A percentile compares a stretch with the other conserved stretches of the same genome.
phyloP scores from a whole-genome alignment of 37 sponge, comb jelly and placozoan species.

The Aplysina aerophoba region DNA sequence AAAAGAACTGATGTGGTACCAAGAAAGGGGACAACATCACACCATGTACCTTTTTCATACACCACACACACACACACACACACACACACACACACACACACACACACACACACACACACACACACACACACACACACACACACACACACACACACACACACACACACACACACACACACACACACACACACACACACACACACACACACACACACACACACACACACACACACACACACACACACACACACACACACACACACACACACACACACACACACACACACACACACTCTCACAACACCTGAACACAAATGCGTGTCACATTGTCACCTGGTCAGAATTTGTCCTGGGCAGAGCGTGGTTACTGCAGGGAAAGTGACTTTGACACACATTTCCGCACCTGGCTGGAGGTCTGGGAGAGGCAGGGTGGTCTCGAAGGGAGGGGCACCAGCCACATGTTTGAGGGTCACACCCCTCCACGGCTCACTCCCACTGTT shows the following conservation, averaged over 20 bases:
- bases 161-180: conserved; percentile 9
- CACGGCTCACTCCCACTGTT: conserved; percentile 79
- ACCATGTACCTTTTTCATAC: not conserved
- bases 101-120: not conserved
- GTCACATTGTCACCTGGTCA: conserved; percentile 3
- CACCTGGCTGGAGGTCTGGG: conserved; percentile 71
- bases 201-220: conserved; percentile 18
- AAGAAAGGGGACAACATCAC: too few relatives aligned
- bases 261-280: not conserved
- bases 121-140: conserved; percentile 7
- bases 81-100: not conserved
- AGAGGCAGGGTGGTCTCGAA: conserved; percentile 28
- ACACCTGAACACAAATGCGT: too few relatives aligned
- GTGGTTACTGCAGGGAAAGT: conserved; percentile 45
- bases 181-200: not conserved
- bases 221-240: not conserved
- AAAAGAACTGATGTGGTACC: conserved; percentile 6
- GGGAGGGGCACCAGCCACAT: conserved; percentile 61
- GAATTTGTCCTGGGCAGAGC: not conserved
- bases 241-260: conserved; percentile 6
- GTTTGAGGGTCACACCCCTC: conserved; percentile 66
- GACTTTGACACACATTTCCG: conserved; percentile 53
- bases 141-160: conserved; percentile 8
- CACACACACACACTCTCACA: conserved; percentile 5
- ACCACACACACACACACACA: conserved; percentile 7